Base-by-base conservation (phyloP, 1,140 invertebrate genomes). In the Drosophila willistoni region DNA sequence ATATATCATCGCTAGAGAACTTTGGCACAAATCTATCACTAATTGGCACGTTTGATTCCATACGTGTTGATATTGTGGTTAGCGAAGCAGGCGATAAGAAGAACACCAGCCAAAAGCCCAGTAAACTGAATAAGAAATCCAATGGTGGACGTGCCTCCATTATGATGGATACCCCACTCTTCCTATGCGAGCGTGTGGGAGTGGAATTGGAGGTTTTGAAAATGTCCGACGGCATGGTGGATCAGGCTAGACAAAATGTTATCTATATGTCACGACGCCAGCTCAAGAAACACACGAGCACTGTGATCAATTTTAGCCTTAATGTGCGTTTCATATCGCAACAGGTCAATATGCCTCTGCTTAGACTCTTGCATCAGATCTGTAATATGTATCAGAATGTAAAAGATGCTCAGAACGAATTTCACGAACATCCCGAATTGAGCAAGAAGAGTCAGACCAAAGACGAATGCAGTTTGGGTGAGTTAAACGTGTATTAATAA, bases 311-410 rank as follows among this genome's bases (percentile, higher is more conserved):
- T 90, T 96, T 98, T 83, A 97, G 95, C 83, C 93, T 98, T 12
- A 96, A 96, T 92, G 94, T 98, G 39, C 94, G 96, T 57, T 97
- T 96, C 80, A 97, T 98, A 79, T 96, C 96, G 64, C 97, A 98
- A 86, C 96, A 97, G 93, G 74, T 98, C 7, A 99, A 99, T 91
- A 99, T 99, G 98, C 98, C 98, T 0, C 92, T 99, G 41, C 92
- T 99, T 22, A 93, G 98, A 64, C 93, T 99, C 22, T 93, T 99
- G 42, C 98, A 99, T 93, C 98, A 99, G 93, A 98, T 99, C 75
- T 97, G 96, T 75, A 98, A 98, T 72, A 98, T 99, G 97, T 98
- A 99, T 93, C 97, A 98, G 92, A 99, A 99, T 93, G 97, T 98
- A 4, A 97, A 98, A 87, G 97, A 98, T 87, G 98, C 98, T 1